Percentiles rank a stretch among this genome's conserved stretches.
Conservation (phyloP, 2,888 invertebrate species). For the Magallana nippona region DNA sequence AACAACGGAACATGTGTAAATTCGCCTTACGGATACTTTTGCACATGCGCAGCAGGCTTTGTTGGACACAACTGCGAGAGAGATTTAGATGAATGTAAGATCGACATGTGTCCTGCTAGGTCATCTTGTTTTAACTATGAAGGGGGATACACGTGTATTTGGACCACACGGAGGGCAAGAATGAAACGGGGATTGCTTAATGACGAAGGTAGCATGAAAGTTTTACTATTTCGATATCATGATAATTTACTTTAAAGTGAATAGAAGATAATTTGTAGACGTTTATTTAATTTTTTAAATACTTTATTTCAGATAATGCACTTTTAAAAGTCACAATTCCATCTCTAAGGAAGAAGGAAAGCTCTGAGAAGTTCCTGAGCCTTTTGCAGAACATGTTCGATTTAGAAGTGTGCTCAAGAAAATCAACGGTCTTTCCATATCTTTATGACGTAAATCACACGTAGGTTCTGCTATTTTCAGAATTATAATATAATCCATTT, state of each 20-base stretch:
- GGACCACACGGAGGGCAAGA: neutral
- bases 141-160: constrained; percentile 4
- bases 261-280: neutral
- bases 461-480: no score
- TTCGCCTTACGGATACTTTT: constrained; percentile 15
- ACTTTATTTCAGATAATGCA: no score
- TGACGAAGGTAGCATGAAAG: neutral
- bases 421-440: no score
- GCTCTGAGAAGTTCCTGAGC: no score
- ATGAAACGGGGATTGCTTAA: neutral
- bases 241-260: neutral
- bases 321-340: no score
- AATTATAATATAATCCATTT: no score
- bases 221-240: neutral
- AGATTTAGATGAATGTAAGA: constrained; percentile 20
- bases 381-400: no score
- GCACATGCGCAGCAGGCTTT: constrained; percentile 27
- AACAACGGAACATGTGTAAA: constrained; percentile 18
- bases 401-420: no score
- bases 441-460: no score
- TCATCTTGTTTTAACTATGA: constrained; percentile 28
- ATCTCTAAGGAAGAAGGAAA: no score
- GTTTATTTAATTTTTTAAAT: no score
- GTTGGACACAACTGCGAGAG: constrained; percentile 24
- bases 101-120: constrained; percentile 17